Conservation (phyloP, 2,888 invertebrate genomes). For the Resseliella maxima region DNA sequence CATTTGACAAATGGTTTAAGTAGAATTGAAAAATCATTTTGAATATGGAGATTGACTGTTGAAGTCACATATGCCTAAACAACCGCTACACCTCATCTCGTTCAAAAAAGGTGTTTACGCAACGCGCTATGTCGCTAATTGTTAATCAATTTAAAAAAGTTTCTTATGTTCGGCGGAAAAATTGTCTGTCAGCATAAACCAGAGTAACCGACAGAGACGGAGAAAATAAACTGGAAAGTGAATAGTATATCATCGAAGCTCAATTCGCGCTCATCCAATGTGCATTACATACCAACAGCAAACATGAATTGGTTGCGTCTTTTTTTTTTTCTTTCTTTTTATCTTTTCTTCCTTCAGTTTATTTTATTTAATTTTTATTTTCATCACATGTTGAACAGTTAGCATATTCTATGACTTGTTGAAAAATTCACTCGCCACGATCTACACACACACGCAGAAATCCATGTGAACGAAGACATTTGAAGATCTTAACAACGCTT, state of each 20-base stretch:
- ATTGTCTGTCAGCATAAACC: background rate
- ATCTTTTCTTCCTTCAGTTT: background rate
- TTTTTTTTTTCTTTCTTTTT: background rate
- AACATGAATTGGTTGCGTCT: background rate
- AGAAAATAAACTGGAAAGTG: background rate
- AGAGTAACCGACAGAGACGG: background rate
- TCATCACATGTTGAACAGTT: conserved; percentile 37
- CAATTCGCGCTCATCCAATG: background rate
- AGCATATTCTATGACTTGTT: conserved; percentile 48
- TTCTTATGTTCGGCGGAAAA: background rate
- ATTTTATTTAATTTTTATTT: no score
- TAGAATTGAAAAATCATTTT: conserved; percentile 16
- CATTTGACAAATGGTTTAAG: conserved; percentile 11
- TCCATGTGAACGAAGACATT: background rate
- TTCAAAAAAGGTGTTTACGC: background rate
- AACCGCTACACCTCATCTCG: background rate
- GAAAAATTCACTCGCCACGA: no score
- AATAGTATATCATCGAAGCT: background rate
- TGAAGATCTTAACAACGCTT: background rate
- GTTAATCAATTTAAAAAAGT: conserved; percentile 43
- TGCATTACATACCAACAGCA: background rate
- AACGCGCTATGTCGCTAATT: conserved; percentile 32
- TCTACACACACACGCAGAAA: no score
- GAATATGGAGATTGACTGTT: background rate
- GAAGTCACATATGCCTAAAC: background rate